Percentiles rank a stretch among this genome's conserved stretches.
phyloP scores from a whole-genome alignment of 1,140 invertebrate genomes.

The Calycopis cecrops region DNA sequence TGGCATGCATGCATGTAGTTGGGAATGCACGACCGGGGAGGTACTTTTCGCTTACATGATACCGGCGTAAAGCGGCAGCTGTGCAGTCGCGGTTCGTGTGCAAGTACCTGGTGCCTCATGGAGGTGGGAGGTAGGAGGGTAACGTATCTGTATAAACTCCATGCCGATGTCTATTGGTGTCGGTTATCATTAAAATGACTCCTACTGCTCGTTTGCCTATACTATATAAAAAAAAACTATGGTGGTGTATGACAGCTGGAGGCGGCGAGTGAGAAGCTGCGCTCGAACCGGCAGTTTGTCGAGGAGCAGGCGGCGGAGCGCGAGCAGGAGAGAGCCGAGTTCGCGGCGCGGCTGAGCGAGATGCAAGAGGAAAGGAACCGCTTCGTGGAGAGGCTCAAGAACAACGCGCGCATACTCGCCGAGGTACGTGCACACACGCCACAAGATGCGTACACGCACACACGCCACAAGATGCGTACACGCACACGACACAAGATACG shows the following conservation, averaged over 20 bases:
- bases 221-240: no score
- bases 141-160: no score
- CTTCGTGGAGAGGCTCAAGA: constrained; percentile 77
- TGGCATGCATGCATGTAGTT: no score
- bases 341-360: constrained; percentile 76
- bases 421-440: constrained; percentile 34
- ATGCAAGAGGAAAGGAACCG: constrained; percentile 79
- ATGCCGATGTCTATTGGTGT: no score
- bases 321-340: constrained; percentile 87
- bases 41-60: no score
- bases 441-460: background rate
- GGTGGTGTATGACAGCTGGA: constrained; percentile 76
- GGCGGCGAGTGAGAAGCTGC: constrained; percentile 86
- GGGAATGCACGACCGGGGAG: no score
- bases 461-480: background rate
- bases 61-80: no score
- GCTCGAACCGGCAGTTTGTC: constrained; percentile 82
- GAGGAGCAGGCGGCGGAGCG: constrained; percentile 88
- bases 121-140: no score
- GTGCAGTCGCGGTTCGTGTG: no score
- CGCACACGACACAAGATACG: background rate
- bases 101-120: no score
- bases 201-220: no score
- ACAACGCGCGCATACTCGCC: constrained; percentile 68
- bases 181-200: no score